Evolutionary conservation across 37 sponge, comb jelly and placozoan genomes (phyloP).

Genomic region (Bolinopsis microptera): DNA sequence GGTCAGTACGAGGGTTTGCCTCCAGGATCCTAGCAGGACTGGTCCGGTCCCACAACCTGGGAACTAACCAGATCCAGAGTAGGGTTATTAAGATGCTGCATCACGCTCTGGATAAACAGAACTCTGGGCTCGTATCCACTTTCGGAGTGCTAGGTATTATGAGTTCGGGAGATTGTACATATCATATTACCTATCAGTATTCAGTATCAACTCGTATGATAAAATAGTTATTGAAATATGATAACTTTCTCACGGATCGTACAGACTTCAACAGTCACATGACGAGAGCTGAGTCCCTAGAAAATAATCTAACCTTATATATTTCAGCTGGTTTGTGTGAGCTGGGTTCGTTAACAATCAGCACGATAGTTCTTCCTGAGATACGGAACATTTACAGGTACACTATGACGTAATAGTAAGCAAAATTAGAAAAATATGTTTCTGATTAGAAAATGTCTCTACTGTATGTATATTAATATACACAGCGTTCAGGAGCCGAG

Average conservation of each 20-base stretch:
- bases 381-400: constrained; percentile 63
- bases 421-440: too few species aligned
- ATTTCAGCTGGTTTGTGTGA: constrained; percentile 52
- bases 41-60: constrained; percentile 43
- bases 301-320: too few species aligned
- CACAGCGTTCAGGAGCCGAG: too few species aligned
- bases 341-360: constrained; percentile 26
- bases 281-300: too few species aligned
- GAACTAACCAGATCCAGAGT: constrained; percentile 48
- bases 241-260: not conserved
- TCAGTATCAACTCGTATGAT: not conserved
- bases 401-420: too few species aligned
- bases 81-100: constrained; percentile 52
- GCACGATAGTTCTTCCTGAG: constrained; percentile 15
- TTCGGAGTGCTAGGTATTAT: constrained; percentile 57
- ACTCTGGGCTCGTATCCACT: constrained; percentile 12
- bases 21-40: constrained; percentile 23
- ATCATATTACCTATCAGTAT: not conserved
- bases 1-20: not conserved
- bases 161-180: not conserved
- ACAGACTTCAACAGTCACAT: too few species aligned
- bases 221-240: too few species aligned
- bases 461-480: too few species aligned
- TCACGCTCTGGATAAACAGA: constrained; percentile 44
- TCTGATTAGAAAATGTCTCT: too few species aligned